phyloP scores from a whole-genome alignment of 1,140 invertebrate genomes.

The Oryctes rhinoceros region DNA sequence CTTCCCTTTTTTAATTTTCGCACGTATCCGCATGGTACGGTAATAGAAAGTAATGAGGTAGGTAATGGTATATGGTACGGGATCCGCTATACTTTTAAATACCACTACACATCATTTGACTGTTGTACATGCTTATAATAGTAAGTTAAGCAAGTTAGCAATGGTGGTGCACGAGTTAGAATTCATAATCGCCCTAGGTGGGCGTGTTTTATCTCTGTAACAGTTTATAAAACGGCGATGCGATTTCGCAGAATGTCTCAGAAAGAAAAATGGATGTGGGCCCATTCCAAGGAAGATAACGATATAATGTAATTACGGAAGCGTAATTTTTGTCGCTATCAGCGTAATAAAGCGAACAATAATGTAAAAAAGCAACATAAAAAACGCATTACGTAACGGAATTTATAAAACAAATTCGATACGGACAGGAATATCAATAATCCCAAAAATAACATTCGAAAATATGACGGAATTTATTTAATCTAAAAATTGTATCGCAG shows the following conservation, averaged over 20 bases:
- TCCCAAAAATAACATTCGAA: too few relatives aligned
- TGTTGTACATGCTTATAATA: not conserved
- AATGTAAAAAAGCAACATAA: not conserved
- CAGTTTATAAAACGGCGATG: not conserved
- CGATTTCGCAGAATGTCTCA: slow-evolving; percentile 19
- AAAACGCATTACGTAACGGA: not conserved
- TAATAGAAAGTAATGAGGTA: not conserved
- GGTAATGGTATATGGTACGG: not conserved
- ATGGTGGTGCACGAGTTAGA: not conserved
- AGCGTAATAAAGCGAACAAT: not conserved
- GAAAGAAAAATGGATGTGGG: slow-evolving; percentile 27
- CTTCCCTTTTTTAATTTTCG: too few relatives aligned
- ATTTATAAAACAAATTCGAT: not conserved
- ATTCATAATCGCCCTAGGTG: slow-evolving; percentile 9
- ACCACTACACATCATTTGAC: not conserved
- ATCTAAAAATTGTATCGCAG: too few relatives aligned
- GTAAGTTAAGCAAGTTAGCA: not conserved
- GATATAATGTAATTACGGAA: slow-evolving; percentile 25
- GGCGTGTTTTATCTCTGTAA: not conserved
- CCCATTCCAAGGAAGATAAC: slow-evolving; percentile 18
- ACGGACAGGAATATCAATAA: too few relatives aligned
- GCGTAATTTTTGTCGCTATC: slow-evolving; percentile 11
- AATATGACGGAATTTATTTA: too few relatives aligned
- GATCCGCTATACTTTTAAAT: not conserved
- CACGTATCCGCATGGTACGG: too few relatives aligned